Evolutionary conservation across 1,140 invertebrate genomes (phyloP), one percentile per base, ranked within the genome.

Genomic region (Tenebrio molitor): DNA sequence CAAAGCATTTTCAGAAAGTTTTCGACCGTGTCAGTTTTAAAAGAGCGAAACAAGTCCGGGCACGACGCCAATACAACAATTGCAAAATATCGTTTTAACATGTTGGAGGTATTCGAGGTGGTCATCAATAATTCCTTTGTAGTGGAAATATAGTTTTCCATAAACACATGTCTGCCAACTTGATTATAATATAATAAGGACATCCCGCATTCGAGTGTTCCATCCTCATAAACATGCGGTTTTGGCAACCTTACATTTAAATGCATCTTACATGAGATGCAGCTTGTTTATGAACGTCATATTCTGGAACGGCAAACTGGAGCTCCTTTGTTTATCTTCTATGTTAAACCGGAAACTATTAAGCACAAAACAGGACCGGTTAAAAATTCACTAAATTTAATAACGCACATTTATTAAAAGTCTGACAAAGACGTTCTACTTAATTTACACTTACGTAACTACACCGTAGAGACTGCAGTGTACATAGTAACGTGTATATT

Each of bases 231-330:
- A 58, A 58, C 50, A 58, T 58, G 50, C 50, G 50, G 50, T 58
- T 58, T 58, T 58, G 50, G 50, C 50, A 58, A 58, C 50, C 23
- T 58, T 58, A 29, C 50, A 58, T 58, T 58, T 58, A 58, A 17
- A 58, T 58, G 50, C 50, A 58, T 58, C 50, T 58, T 58, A 58
- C 23, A 58, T 58, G 50, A 58, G 50, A 25, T 58, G 50, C 50
- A 58, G 50, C 50, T 25, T 58, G 23, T 58, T 58, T 58, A 58
- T 29, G 50, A 58, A 58, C 50, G 29, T 58, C 50, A 58, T 29
- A 58, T 58, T 29, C 50, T 29, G 12, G 50, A 58, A 58, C 21
- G 15, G 36, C 50, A 29, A 58, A 58, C 50, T 58, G 23, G 50
- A 29, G 29, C 23, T 58, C 21, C 50, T 58, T 58, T 58, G 50